These are phyloP conservation scores for Cabera pusaria DNA, from an alignment of 2,888 invertebrate species.

Conservation along the genomic window DNA sequence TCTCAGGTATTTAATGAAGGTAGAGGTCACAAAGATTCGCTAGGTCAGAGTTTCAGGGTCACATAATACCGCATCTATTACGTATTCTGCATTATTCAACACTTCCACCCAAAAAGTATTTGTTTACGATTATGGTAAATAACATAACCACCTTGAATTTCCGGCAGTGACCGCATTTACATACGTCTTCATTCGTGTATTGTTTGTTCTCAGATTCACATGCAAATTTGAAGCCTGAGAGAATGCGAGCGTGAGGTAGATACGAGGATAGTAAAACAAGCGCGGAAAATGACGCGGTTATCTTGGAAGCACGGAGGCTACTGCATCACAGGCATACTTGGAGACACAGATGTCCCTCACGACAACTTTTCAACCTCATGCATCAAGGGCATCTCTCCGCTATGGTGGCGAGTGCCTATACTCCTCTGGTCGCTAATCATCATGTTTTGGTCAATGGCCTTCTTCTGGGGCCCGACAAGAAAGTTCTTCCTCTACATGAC, in stretches of 20 bases:
- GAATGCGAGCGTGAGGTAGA: conserved; percentile 7
- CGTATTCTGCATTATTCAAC: conserved; percentile 18
- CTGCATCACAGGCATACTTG: conserved; percentile 55
- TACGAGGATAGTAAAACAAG: neutral
- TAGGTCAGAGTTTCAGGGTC: conserved; percentile 33
- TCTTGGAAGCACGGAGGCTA: conserved; percentile 51
- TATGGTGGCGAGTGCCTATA: conserved; percentile 70
- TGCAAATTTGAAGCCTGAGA: conserved; percentile 7
- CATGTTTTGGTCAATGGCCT: conserved; percentile 54
- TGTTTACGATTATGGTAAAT: conserved; percentile 18
- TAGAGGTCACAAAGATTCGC: conserved; percentile 24
- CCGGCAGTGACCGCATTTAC: conserved; percentile 3
- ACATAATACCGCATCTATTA: conserved; percentile 12
- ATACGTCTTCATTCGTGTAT: conserved; percentile 9
- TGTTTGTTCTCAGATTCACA: conserved; percentile 30
- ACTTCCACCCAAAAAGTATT: conserved; percentile 10
- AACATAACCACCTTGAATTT: conserved; percentile 26
- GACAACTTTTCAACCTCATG: conserved; percentile 61
- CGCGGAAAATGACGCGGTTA: conserved; percentile 44
- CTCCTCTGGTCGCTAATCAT: conserved; percentile 59
- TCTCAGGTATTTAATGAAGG: conserved; percentile 7
- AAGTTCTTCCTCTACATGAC: conserved; percentile 82
- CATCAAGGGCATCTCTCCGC: conserved; percentile 52
- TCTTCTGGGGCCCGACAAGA: conserved; percentile 67
- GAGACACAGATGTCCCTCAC: conserved; percentile 49